Conservation (phyloP, 2,113 vertebrate species). For the Ibidorhyncha struthersii region DNA sequence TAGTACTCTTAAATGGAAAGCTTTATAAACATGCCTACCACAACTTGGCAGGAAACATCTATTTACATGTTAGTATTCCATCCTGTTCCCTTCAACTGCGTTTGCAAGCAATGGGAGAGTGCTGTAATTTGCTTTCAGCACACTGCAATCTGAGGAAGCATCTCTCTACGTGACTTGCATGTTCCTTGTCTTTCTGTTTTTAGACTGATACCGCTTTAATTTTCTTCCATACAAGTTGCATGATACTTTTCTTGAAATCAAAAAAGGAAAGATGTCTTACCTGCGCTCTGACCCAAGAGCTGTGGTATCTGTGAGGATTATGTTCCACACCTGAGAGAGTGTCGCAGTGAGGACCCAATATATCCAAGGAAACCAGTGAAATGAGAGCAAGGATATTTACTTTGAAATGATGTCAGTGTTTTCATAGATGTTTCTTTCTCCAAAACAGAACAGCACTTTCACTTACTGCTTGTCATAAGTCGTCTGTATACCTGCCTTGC, state of each 20-base stretch:
- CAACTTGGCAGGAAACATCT: not conserved
- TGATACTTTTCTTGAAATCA: not conserved
- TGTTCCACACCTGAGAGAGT: not conserved
- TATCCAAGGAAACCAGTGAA: not conserved
- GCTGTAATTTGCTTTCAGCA: not conserved
- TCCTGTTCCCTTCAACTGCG: not conserved
- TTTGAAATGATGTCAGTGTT: not conserved
- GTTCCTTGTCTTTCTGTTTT: conserved; percentile 1
- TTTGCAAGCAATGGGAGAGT: not conserved
- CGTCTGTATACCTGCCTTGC: not conserved
- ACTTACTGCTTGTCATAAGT: not conserved
- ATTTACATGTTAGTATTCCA: not conserved
- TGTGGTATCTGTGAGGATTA: not conserved
- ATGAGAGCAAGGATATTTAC: not conserved
- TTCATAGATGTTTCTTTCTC: not conserved
- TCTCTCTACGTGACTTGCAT: not conserved
- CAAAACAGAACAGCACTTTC: not conserved
- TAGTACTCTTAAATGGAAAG: not conserved
- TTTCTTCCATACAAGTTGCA: not conserved
- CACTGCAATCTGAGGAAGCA: not conserved
- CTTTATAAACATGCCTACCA: not conserved
- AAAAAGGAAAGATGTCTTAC: not conserved
- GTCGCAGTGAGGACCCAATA: not conserved
- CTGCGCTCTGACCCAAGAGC: not conserved
- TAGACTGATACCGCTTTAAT: not conserved